Percentiles rank a stretch among this genome's conserved stretches.
These are phyloP conservation scores for Epinephelus cyanopodus DNA, from an alignment of 2,113 vertebrate species.

Conservation along the genomic window DNA sequence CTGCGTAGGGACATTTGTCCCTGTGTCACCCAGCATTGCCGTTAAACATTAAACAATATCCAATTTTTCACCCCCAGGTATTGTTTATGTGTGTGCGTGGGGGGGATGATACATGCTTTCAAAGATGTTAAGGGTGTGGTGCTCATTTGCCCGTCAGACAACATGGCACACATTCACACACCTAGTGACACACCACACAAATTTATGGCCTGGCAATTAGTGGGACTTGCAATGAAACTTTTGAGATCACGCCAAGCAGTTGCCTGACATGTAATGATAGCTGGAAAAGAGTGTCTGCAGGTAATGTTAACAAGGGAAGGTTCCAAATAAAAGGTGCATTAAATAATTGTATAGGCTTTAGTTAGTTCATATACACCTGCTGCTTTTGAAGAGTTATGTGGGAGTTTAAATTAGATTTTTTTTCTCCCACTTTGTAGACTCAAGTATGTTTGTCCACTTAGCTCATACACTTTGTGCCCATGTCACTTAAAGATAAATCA, in stretches of 20 bases:
- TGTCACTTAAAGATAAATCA: background rate
- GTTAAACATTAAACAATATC: conserved; percentile 35
- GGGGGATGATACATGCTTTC: background rate
- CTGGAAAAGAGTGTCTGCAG: background rate
- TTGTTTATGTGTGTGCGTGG: background rate
- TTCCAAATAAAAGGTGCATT: background rate
- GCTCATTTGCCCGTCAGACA: conserved; percentile 15
- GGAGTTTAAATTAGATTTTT: conserved; percentile 17
- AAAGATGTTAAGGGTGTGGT: conserved; percentile 4
- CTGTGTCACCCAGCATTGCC: conserved; percentile 18
- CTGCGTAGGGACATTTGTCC: conserved; percentile 15
- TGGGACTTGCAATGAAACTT: background rate
- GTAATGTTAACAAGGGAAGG: conserved; percentile 7
- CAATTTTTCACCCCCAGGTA: conserved; percentile 5
- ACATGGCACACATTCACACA: conserved; percentile 10
- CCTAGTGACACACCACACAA: background rate
- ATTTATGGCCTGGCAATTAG: background rate
- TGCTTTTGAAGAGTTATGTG: conserved; percentile 11
- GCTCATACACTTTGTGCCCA: background rate
- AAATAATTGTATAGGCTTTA: background rate
- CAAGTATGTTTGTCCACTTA: no score
- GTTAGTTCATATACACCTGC: background rate
- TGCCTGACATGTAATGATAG: background rate
- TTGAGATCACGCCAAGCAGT: background rate
- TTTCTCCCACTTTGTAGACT: conserved; percentile 4